phyloP scores from a whole-genome alignment of 2,888 invertebrate species.

The Agrenia bidenticulata region DNA sequence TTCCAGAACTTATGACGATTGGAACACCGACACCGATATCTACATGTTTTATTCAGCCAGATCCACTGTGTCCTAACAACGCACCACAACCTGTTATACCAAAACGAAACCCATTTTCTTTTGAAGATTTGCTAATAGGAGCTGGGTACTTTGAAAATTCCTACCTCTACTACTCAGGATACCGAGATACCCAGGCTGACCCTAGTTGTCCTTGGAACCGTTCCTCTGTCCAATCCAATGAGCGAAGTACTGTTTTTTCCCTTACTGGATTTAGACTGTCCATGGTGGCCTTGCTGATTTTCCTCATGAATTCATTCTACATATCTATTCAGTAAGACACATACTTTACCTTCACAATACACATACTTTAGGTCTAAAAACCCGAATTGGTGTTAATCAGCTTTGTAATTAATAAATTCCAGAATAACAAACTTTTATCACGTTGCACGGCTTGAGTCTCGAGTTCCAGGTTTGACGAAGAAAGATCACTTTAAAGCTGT shows the following conservation, averaged over 20 bases:
- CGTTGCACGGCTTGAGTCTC: conserved; percentile 21
- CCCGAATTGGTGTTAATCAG: neutral
- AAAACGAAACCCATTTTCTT: neutral
- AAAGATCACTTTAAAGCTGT: conserved; percentile 24
- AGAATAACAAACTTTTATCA: conserved; percentile 20
- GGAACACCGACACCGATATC: neutral
- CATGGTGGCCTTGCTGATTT: conserved; percentile 18
- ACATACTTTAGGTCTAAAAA: neutral
- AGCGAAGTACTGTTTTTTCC: neutral
- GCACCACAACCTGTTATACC: neutral
- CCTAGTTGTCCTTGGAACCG: neutral
- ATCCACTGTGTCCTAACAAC: neutral
- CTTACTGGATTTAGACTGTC: conserved; percentile 24
- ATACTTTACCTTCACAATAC: neutral
- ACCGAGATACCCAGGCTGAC: neutral
- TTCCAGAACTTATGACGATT: neutral
- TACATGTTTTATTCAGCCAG: no score
- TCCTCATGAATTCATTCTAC: conserved; percentile 19
- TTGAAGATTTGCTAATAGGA: conserved; percentile 3
- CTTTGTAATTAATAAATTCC: conserved; percentile 13
- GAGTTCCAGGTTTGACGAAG: conserved; percentile 24
- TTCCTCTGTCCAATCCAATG: neutral
- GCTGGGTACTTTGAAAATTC: neutral
- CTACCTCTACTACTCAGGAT: conserved; percentile 7
- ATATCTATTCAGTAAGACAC: conserved; percentile 5